These are phyloP conservation scores for Chymomyza amoena DNA, from an alignment of 2,888 invertebrate genomes.

Conservation along the genomic window DNA sequence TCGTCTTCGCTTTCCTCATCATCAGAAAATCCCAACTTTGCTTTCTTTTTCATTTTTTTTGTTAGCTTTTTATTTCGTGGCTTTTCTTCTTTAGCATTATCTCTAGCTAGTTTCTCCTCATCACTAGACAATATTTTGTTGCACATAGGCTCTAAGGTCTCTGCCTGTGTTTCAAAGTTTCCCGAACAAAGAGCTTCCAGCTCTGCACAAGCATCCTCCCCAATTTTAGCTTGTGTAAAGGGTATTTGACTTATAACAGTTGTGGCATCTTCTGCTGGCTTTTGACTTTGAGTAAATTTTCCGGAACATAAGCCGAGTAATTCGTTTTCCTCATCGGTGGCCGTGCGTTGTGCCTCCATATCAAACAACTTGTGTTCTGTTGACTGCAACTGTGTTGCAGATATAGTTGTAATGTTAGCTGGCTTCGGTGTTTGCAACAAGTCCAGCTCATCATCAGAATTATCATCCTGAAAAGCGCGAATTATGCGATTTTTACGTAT, in stretches of 20 bases:
- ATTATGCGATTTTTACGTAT: slow-evolving; percentile 79
- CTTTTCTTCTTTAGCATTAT: slow-evolving; percentile 14
- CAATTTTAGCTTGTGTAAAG: slow-evolving; percentile 58
- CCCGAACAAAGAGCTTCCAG: slow-evolving; percentile 82
- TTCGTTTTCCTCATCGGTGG: slow-evolving; percentile 78
- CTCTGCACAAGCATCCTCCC: slow-evolving; percentile 77
- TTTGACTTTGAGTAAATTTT: slow-evolving; percentile 80
- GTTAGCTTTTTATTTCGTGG: slow-evolving; percentile 74
- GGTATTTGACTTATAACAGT: slow-evolving; percentile 74
- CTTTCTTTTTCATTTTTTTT: slow-evolving; percentile 71
- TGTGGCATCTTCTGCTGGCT: slow-evolving; percentile 33
- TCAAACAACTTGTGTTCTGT: slow-evolving; percentile 60
- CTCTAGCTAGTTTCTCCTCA: slow-evolving; percentile 59
- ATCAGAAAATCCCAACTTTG: slow-evolving; percentile 77
- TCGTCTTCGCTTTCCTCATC: slow-evolving; percentile 68
- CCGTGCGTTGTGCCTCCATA: slow-evolving; percentile 49
- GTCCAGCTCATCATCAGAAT: slow-evolving; percentile 73
- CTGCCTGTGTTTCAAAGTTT: slow-evolving; percentile 77
- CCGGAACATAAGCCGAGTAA: slow-evolving; percentile 81
- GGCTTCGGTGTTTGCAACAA: slow-evolving; percentile 62
- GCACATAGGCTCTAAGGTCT: slow-evolving; percentile 28
- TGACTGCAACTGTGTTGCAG: slow-evolving; percentile 46
- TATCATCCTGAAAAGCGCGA: slow-evolving; percentile 68
- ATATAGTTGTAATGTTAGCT: slow-evolving; percentile 23
- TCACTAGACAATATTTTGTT: slow-evolving; percentile 80